Base-by-base conservation (phyloP, 2,113 vertebrate genomes). In the Psilopogon haemacephalus region DNA sequence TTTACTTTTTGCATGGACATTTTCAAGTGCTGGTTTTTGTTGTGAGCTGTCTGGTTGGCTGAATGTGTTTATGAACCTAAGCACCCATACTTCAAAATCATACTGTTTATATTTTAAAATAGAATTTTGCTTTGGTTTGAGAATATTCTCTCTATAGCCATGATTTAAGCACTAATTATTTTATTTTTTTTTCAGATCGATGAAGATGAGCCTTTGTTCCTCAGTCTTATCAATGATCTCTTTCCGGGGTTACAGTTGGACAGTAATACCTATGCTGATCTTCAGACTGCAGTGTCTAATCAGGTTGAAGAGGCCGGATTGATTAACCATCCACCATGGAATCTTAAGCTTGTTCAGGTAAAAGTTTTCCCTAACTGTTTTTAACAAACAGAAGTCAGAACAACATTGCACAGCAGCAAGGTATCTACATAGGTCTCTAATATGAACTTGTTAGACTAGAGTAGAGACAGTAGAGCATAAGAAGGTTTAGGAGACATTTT, bases 291-390 rank as follows among this genome's bases (percentile, higher is more conserved):
- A 15, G 97, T 98, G 60, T 38, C 90, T 42, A 96, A 96, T 80
- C 98, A 98, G 80, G 96, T 98, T 67, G 95, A 97, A 48, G 67
- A 95, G 19, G 97, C 97, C 86, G 97, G 98, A 32, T 14, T 98
- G 90, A 92, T 98, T 84, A 98, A 98, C 81, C 97, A 98, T 72
- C 98, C 97, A 38, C 98, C 98, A 15, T 98, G 98, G 98, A 98
- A 98, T 84, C 98, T 98, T 83, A 98, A 98, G 63, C 97, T 98
- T 54, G 90, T 98, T 50, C 98, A 98, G 97, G 97, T 98, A 94
- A 78, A 94, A 32, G 89, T 38, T 5, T 42, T 63, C 10, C 33
- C 11, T 7, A 89, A 87, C 54, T 0, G 0, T 54, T 67, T 18
- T 79, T 83, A 27, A 17, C 28, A 55, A 65, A 55, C 15, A 46